Base-by-base conservation (phyloP, 2,113 vertebrate species). In the Poecilia latipinna region DNA sequence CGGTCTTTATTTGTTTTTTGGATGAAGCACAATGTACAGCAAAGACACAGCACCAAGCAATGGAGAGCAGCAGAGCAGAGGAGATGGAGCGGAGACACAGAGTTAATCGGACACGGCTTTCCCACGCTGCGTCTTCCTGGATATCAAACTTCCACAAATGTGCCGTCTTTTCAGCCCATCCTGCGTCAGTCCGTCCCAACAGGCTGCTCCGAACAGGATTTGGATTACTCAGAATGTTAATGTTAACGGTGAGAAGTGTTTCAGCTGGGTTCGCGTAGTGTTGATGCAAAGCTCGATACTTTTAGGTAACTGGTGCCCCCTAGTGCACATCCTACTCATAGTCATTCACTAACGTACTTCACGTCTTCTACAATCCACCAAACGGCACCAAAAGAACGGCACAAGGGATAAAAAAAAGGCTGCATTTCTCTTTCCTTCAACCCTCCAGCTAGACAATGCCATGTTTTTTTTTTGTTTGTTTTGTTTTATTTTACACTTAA, bases 21-120 rank as follows among this genome's bases (percentile, higher is more conserved):
- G 96, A 95, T 95, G 94, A 96, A 91, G 95, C 95, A 96, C 93
- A 94, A 89, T 93, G 93, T 94, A 94, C 96, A 97, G 95, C 96
- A 96, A 96, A 96, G 96, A 97, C 96, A 97, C 95, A 95, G 94
- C 96, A 97, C 95, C 76, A 94, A 97, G 96, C 96, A 95, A 96
- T 96, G 95, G 94, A 88, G 92, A 93, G 92, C 85, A 90, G 87
- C 87, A 90, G 90, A 86, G 71, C 73, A 85, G 89, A 90, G 86
- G 90, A 91, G 74, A 92, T 91, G 91, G 77, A 86, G 85, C n/a
- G 69, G 78, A 81, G 65, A 68, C 67, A 88, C 71, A 72, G 86
- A 81, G 81, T 80, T 85, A 37, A 28, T 61, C 80, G 79, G 76
- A 84, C 85, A 87, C 82, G 61, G 65, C 33, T 68, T 63, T 19